These are phyloP conservation scores for Nylanderia fulva DNA, from an alignment of 1,140 invertebrate species.

Conservation along the genomic window DNA sequence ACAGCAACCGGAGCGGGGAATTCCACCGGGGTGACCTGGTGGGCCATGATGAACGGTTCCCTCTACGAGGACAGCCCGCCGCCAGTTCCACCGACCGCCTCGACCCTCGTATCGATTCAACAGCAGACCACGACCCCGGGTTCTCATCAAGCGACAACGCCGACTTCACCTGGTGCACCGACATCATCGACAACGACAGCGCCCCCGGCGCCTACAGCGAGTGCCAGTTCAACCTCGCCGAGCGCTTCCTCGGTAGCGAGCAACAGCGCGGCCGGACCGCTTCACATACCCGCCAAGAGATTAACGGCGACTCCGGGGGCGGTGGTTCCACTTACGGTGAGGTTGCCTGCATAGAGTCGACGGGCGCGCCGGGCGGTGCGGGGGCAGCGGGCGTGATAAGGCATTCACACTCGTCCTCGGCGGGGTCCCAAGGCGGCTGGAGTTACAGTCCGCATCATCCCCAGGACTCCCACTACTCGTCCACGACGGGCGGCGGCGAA, in stretches of 20 bases:
- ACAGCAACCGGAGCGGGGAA: slow-evolving; percentile 92
- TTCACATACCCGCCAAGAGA: slow-evolving; percentile 94
- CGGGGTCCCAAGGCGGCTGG: slow-evolving; percentile 87
- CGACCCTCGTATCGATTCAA: slow-evolving; percentile 85
- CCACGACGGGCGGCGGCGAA: slow-evolving; percentile 81
- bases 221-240: slow-evolving; percentile 90
- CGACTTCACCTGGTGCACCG: slow-evolving; percentile 86
- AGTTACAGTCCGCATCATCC: slow-evolving; percentile 84
- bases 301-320: slow-evolving; percentile 85
- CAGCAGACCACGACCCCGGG: slow-evolving; percentile 83
- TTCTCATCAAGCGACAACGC: slow-evolving; percentile 84
- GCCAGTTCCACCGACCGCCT: slow-evolving; percentile 86
- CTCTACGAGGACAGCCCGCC: slow-evolving; percentile 92
- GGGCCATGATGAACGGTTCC: slow-evolving; percentile 93
- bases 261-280: slow-evolving; percentile 88
- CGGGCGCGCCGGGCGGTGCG: slow-evolving; percentile 73
- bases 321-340: slow-evolving; percentile 86
- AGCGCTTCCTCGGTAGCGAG: slow-evolving; percentile 88
- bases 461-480: slow-evolving; percentile 84
- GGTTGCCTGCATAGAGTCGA: slow-evolving; percentile 87
- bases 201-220: slow-evolving; percentile 86
- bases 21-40: slow-evolving; percentile 92
- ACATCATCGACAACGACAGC: slow-evolving; percentile 83
- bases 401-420: slow-evolving; percentile 90
- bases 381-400: slow-evolving; percentile 89